phyloP scores from a whole-genome alignment of 2,888 invertebrate species.

The Idaea aversata region DNA sequence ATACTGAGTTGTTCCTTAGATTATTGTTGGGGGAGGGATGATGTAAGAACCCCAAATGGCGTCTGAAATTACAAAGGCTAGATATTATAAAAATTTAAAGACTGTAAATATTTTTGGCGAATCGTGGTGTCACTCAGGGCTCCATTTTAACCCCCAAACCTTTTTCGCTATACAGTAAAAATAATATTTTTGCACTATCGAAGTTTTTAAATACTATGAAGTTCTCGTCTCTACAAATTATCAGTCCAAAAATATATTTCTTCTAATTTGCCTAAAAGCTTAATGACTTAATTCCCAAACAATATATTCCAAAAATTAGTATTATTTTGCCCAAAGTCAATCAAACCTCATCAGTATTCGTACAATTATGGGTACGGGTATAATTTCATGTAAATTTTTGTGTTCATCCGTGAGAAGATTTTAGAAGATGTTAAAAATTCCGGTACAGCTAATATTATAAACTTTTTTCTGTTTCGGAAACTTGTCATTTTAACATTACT shows the following conservation, averaged over 20 bases:
- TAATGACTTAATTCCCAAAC: background rate
- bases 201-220: no score
- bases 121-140: no score
- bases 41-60: no score
- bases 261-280: background rate
- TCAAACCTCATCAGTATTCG: conserved; percentile 27
- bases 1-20: no score
- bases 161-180: no score
- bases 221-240: no score
- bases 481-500: background rate
- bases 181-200: no score
- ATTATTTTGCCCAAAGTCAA: conserved; percentile 24
- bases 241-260: background rate
- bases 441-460: background rate
- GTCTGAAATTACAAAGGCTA: no score
- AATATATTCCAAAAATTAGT: conserved; percentile 4
- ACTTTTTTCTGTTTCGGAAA: background rate
- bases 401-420: conserved; percentile 47
- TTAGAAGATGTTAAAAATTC: background rate
- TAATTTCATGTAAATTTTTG: conserved; percentile 38
- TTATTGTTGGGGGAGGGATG: no score
- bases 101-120: no score
- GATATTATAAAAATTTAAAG: no score
- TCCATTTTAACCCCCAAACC: no score
- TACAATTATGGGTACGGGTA: conserved; percentile 28